phyloP scores from a whole-genome alignment of 1,140 invertebrate species.

The Ceratina calcarata region DNA sequence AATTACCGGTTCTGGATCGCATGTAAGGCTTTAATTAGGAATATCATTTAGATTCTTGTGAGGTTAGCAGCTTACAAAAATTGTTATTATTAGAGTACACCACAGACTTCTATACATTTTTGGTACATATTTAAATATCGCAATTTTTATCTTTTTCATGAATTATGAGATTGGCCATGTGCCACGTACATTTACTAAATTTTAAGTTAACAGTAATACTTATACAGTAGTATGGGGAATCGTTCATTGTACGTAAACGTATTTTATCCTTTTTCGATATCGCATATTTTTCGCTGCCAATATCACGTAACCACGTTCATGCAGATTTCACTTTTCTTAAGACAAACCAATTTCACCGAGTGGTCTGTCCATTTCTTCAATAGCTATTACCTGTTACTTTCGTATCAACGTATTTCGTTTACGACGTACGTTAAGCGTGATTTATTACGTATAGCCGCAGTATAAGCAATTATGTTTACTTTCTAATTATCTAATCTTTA shows the following conservation, averaged over 20 bases:
- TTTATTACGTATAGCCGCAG: neutral
- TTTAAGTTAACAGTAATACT: neutral
- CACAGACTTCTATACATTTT: neutral
- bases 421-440: neutral
- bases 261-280: neutral
- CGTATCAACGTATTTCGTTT: conserved; percentile 6
- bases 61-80: neutral
- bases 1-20: neutral
- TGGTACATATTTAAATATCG: neutral
- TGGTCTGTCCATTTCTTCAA: conserved; percentile 21
- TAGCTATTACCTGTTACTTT: conserved; percentile 37
- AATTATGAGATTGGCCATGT: neutral
- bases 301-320: conserved; percentile 25
- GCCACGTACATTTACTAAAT: neutral
- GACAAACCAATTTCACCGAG: conserved; percentile 44
- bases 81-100: neutral
- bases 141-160: neutral
- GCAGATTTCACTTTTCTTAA: conserved; percentile 49
- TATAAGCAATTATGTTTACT: neutral
- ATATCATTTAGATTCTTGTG: neutral
- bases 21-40: neutral
- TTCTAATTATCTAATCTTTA: no score
- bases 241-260: no score
- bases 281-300: neutral
- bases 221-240: neutral